These are phyloP conservation scores for Procavia capensis DNA, from an alignment of 2,113 vertebrate genomes.

Conservation along the genomic window DNA sequence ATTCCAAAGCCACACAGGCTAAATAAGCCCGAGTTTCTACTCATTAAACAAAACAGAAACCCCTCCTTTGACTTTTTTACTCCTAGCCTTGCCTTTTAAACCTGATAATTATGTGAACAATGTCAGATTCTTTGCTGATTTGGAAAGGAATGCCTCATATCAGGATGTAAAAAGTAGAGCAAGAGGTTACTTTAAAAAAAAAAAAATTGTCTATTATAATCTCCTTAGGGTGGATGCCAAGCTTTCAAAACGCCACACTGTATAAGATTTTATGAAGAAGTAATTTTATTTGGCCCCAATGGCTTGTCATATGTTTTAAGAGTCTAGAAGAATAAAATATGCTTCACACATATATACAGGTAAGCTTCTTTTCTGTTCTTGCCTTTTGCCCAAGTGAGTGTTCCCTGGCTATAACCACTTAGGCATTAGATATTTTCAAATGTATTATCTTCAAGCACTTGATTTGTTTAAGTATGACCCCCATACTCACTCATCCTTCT, in stretches of 20 bases:
- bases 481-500: not conserved
- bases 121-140: constrained; percentile 45
- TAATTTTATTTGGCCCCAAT: constrained; percentile 33
- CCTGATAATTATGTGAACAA: constrained; percentile 39
- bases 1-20: not conserved
- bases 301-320: constrained; percentile 52
- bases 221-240: constrained; percentile 38
- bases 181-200: not conserved
- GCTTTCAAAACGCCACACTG: constrained; percentile 55
- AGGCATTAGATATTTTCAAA: constrained; percentile 45
- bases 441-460: constrained; percentile 22
- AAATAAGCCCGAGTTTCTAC: constrained; percentile 31
- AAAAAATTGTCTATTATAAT: constrained; percentile 34
- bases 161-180: not conserved
- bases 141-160: constrained; percentile 10
- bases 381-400: constrained; percentile 12
- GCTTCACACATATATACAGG: not conserved
- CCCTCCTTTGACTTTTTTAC: not conserved
- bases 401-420: not conserved
- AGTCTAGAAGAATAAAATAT: not conserved
- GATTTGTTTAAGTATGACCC: constrained; percentile 43
- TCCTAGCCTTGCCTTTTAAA: not conserved
- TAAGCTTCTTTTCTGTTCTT: not conserved
- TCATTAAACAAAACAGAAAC: constrained; percentile 46
- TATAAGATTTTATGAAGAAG: not conserved